Conservation (phyloP, 2,888 invertebrate species). For the Phorcus lineatus region DNA sequence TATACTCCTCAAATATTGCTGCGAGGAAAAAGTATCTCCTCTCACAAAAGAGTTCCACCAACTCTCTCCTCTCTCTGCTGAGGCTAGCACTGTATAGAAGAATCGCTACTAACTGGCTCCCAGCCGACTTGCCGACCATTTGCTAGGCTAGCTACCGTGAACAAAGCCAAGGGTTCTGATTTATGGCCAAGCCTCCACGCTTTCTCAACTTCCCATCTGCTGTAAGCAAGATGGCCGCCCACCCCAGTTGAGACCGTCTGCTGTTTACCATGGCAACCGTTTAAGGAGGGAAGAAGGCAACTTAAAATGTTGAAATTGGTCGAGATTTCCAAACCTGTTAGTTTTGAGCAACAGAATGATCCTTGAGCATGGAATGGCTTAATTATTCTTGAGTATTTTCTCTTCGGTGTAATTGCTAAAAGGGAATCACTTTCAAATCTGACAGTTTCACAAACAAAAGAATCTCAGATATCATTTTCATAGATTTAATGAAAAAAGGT, state of each 20-base stretch:
- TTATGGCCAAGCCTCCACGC: constrained; percentile 5
- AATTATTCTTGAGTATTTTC: too few species aligned
- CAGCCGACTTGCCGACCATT: too few species aligned
- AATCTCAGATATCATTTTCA: too few species aligned
- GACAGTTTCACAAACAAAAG: too few species aligned
- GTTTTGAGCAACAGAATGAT: constrained; percentile 1
- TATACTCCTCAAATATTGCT: background rate
- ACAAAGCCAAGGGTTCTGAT: constrained; percentile 16
- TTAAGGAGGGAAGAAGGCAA: constrained; percentile 5
- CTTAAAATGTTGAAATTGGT: constrained; percentile 10
- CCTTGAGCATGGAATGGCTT: too few species aligned
- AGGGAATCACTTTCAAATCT: too few species aligned
- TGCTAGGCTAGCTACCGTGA: background rate
- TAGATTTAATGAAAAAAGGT: too few species aligned
- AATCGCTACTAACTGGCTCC: too few species aligned
- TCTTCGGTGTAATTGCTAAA: too few species aligned
- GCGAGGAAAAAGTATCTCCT: background rate
- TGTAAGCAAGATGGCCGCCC: constrained; percentile 13
- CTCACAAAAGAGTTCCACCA: background rate
- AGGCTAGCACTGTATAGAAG: background rate
- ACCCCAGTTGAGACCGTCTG: constrained; percentile 15
- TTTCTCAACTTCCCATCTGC: constrained; percentile 4
- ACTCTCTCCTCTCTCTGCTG: background rate
- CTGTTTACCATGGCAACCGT: constrained; percentile 21
- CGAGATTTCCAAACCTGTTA: constrained; percentile 10